Base-by-base conservation (phyloP, 2,113 vertebrate genomes). In the Paralichthys olivaceus region DNA sequence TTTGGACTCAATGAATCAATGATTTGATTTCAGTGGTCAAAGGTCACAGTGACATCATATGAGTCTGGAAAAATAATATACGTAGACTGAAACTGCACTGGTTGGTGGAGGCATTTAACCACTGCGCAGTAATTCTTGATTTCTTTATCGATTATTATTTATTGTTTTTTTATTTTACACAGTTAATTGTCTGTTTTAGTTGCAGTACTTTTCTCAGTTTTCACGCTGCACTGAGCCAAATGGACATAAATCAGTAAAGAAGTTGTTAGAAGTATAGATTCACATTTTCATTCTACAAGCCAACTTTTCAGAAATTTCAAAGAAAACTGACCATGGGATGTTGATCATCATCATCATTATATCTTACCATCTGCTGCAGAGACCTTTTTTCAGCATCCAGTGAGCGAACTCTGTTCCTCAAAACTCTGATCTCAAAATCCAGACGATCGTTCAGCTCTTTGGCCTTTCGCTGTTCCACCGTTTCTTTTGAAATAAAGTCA, bases 361-460 rank as follows among this genome's bases (percentile, higher is more conserved):
- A 70, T 88, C 75, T 70, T 69, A 96, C 96, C 89, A 87, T 86
- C 40, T 94, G 92, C 2, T 93, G 89, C 71, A 95, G 90, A 0
- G 77, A 72, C 69, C 88, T 92, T 65, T 91, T 96, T 81, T 97
- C 96, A 4, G 91, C 89, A 64, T 97, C 94, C 0, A 96, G 92
- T 0, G 70, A 77, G 64, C 91, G 93, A 22, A 97, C 93, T 1
- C 91, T 84, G 0, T 72, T 90, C 78, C 92, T 90, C 88, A 97
- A 85, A 0, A 92, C 93, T 81, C 94, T 85, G 37, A 96, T 95
- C 80, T 96, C 96, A 74, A 92, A 89, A 78, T 97, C 94, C 90
- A 97, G 76, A 0, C 83, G 90, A 75, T 87, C 91, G 56, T 90
- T 96, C 37, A 91, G 91, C 83, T 96, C 95, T 91, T 95, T 96